These are phyloP conservation scores for Terrapene triunguis DNA, from an alignment of 2,113 vertebrate species.

Conservation along the genomic window DNA sequence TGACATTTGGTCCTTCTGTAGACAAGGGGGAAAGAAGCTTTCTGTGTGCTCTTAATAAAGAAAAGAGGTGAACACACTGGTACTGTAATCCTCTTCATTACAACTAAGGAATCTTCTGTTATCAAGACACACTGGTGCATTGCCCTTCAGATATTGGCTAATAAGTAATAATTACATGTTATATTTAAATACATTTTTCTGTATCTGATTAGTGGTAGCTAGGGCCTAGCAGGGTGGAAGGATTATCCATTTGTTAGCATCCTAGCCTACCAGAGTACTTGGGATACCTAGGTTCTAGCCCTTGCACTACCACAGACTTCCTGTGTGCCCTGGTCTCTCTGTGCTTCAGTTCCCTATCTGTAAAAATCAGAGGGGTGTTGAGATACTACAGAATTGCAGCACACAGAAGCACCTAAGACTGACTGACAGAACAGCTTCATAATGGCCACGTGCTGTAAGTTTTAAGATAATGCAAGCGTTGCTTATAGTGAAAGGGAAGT, in stretches of 20 bases:
- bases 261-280: not conserved
- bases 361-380: not conserved
- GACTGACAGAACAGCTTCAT: not conserved
- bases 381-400: not conserved
- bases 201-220: not conserved
- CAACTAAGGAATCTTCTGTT: not conserved
- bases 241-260: not conserved
- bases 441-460: not conserved
- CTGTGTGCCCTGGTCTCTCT: not conserved
- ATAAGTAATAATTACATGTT: not conserved
- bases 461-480: not conserved
- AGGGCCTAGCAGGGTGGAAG: not conserved
- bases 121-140: not conserved
- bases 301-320: not conserved
- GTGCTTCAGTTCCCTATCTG: not conserved
- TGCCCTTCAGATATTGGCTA: not conserved
- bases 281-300: not conserved
- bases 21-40: accelerated
- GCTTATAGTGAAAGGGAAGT: not conserved
- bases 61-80: not conserved
- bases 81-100: not conserved
- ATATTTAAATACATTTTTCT: not conserved
- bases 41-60: not conserved
- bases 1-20: not conserved
- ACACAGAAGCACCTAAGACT: not conserved